phyloP scores from a whole-genome alignment of 2,797 vertebrate species.

The Cossypha heuglini region DNA sequence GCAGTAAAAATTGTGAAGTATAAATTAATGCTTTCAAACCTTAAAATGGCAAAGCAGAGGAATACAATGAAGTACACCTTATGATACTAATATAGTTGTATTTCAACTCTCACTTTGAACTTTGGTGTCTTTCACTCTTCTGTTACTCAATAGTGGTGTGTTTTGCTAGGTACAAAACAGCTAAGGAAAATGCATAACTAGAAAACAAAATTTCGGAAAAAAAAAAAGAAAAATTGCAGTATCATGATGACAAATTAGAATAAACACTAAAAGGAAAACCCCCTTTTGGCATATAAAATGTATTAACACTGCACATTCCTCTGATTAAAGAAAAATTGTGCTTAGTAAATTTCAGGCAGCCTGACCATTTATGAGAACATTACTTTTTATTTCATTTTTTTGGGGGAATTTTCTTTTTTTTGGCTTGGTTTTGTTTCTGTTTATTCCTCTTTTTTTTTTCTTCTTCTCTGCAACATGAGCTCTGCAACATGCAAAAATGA shows the following conservation, averaged over 20 bases:
- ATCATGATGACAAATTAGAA: background rate
- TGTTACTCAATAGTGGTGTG: background rate
- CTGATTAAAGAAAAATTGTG: background rate
- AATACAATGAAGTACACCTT: background rate
- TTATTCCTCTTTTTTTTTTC: no score
- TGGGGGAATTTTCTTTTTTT: fast-evolving
- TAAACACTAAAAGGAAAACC: background rate
- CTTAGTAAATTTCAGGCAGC: background rate
- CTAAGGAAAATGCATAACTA: background rate
- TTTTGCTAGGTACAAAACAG: background rate
- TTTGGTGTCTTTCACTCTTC: background rate
- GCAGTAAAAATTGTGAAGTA: background rate
- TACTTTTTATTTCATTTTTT: background rate
- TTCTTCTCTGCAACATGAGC: background rate
- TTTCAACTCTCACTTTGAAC: background rate
- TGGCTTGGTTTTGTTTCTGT: background rate
- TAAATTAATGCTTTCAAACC: background rate
- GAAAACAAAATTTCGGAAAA: background rate
- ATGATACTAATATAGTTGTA: background rate
- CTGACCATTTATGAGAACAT: background rate
- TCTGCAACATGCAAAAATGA: background rate
- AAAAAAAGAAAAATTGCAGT: background rate
- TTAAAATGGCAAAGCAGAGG: background rate
- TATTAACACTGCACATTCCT: background rate
- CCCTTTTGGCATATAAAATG: background rate